Evolutionary conservation across 2,888 invertebrate species (phyloP), one percentile per base, ranked within the genome.

Genomic region (Rhimphoctona megacephalus): DNA sequence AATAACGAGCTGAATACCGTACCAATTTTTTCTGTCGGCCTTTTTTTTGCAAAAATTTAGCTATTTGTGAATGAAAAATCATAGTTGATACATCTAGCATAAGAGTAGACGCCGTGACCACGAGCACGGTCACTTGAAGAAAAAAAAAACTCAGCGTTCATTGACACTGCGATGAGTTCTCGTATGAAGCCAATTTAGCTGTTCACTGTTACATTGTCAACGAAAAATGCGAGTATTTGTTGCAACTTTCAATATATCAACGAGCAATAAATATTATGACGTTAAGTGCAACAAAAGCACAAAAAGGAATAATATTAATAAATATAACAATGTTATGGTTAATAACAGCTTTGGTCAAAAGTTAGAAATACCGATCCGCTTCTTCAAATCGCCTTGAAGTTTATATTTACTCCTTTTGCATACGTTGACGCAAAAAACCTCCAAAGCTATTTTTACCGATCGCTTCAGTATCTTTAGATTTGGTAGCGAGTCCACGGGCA

Each of bases 351-450:
- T 11, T 14, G 57, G 46, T n/a, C 5, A 80, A 4, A 19, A 79
- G n/a, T 6, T 30, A 43, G 3, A 57, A 22, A n/a, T 14, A n/a
- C 72, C 49, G 61, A 54, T 54, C 9, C 57, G 57, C 7, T 30
- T 7, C 6, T n/a, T 57, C 69, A 19, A 17, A 79, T 43, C 80
- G 72, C 83, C 86, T 83, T 78, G 83, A 84, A 73, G 74, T 81
- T 81, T 84, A 84, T 78, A 78, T 84, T 78, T 84, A 83, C 39
- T 49, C 17, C 74, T 81, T 81, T 70, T 81, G 61, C 83, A 69
- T 84, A 73, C 57, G 69, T 22, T 69, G 77, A 64, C 36, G 70
- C 69, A 77, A 43, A 69, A 54, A 81, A 30, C 73, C 78, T 61
- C 69, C 61, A 22, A 78, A 25, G 8, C 81, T 86, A 81, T 81